Conservation (phyloP, 2,888 invertebrate species). For the Leucozona laternaria region DNA sequence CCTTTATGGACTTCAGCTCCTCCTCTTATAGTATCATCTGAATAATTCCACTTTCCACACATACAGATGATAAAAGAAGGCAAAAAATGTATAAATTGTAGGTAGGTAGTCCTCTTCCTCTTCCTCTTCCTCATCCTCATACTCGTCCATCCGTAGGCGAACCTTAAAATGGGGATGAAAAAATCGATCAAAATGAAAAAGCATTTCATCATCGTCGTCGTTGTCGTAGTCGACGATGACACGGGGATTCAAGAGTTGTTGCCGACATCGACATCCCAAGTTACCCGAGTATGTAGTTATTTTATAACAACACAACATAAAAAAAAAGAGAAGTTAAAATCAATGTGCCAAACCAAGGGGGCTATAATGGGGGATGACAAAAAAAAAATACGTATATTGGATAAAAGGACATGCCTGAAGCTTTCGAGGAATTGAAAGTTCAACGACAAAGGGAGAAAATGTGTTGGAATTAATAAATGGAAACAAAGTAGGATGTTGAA, state of each 20-base stretch:
- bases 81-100: constrained; percentile 46
- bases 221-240: neutral
- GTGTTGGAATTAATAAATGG: constrained; percentile 22
- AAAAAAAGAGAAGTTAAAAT: constrained; percentile 1
- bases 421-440: constrained; percentile 31
- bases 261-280: constrained; percentile 30
- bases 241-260: constrained; percentile 3
- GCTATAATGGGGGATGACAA: neutral
- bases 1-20: constrained; percentile 50
- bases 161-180: constrained; percentile 43
- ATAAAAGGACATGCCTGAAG: constrained; percentile 27
- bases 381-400: neutral
- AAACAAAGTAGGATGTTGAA: constrained; percentile 25
- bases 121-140: too few species aligned
- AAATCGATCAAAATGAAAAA: constrained; percentile 74
- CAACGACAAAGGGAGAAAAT: constrained; percentile 12
- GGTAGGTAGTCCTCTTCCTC: constrained; percentile 5
- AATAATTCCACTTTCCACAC: constrained; percentile 62
- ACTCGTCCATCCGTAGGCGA: too few species aligned
- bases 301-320: neutral
- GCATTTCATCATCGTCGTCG: constrained; percentile 67
- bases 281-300: constrained; percentile 13
- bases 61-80: constrained; percentile 27
- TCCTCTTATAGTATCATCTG: constrained; percentile 39
- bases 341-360: constrained; percentile 9